These are phyloP conservation scores for Aeoliscus strigatus DNA, from an alignment of 2,797 vertebrate species.

Conservation along the genomic window DNA sequence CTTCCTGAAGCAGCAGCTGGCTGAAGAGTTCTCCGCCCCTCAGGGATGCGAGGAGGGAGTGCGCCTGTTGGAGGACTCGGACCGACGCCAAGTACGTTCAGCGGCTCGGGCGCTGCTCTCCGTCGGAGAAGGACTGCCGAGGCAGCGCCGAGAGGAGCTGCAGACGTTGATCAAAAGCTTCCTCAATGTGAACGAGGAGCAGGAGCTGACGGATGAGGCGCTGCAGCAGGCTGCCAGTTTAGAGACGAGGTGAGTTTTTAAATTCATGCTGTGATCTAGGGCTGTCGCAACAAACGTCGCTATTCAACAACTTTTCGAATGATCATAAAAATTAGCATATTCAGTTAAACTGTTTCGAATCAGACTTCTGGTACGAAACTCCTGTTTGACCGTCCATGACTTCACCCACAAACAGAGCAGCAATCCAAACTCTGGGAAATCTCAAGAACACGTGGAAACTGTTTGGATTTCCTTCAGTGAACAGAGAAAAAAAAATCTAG, in stretches of 20 bases:
- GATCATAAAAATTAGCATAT: too few relatives aligned
- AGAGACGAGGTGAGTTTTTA: conserved; percentile 84
- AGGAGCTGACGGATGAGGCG: conserved; percentile 68
- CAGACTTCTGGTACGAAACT: too few relatives aligned
- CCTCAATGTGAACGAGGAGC: conserved; percentile 59
- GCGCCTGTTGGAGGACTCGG: conserved; percentile 83
- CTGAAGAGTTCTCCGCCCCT: conserved; percentile 84
- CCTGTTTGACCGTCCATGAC: too few relatives aligned
- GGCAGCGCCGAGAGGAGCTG: conserved; percentile 79
- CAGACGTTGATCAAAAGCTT: conserved; percentile 75
- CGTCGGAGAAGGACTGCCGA: conserved; percentile 80
- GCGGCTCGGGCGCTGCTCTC: conserved; percentile 87
- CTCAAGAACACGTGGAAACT: too few relatives aligned
- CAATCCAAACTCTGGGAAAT: too few relatives aligned
- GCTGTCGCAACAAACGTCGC: too few relatives aligned
- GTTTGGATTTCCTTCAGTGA: too few relatives aligned
- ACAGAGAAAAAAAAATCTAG: too few relatives aligned
- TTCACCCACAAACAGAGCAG: too few relatives aligned
- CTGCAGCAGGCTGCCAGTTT: conserved; percentile 82
- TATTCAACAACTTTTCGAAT: too few relatives aligned
- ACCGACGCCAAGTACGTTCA: conserved; percentile 86
- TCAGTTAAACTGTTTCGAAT: too few relatives aligned
- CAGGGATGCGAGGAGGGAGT: conserved; percentile 90
- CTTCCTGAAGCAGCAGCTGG: conserved; percentile 88
- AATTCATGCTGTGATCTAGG: background rate